phyloP scores from a whole-genome alignment of 2,888 invertebrate species.

The Ommatoiulus sabulosus region DNA sequence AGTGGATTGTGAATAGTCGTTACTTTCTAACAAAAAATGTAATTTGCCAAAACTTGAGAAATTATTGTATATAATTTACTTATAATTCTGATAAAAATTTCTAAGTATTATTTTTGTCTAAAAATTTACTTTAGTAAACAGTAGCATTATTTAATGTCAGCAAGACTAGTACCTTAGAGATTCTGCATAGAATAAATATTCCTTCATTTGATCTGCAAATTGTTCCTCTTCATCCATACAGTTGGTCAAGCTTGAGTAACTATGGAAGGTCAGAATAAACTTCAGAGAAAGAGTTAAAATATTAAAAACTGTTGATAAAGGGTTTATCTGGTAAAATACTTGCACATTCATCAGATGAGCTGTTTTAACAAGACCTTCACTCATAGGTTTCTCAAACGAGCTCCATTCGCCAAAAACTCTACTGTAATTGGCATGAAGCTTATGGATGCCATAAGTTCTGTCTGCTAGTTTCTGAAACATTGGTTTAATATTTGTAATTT shows the following conservation, averaged over 20 bases:
- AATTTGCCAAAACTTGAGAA: too few relatives aligned
- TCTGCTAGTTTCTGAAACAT: constrained; percentile 77
- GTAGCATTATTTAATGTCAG: not conserved
- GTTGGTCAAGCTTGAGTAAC: constrained; percentile 16
- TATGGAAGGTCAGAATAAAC: not conserved
- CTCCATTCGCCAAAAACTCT: constrained; percentile 88
- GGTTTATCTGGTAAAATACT: not conserved
- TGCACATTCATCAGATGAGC: constrained; percentile 77
- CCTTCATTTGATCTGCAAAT: constrained; percentile 84
- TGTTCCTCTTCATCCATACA: constrained; percentile 83
- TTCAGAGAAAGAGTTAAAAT: constrained; percentile 31
- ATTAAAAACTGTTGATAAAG: not conserved
- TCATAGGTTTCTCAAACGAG: constrained; percentile 84
- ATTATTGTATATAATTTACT: too few relatives aligned
- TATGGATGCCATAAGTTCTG: constrained; percentile 81
- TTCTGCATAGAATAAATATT: constrained; percentile 82
- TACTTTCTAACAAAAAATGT: too few relatives aligned
- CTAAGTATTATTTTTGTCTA: too few relatives aligned
- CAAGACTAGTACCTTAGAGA: constrained; percentile 71
- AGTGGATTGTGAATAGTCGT: too few relatives aligned
- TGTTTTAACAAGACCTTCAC: constrained; percentile 78
- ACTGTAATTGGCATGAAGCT: constrained; percentile 84
- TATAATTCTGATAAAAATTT: too few relatives aligned
- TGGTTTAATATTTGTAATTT: constrained; percentile 40
- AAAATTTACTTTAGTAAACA: too few relatives aligned